Base-by-base conservation (phyloP, 1,140 invertebrate species). In the Drosophila pandora region DNA sequence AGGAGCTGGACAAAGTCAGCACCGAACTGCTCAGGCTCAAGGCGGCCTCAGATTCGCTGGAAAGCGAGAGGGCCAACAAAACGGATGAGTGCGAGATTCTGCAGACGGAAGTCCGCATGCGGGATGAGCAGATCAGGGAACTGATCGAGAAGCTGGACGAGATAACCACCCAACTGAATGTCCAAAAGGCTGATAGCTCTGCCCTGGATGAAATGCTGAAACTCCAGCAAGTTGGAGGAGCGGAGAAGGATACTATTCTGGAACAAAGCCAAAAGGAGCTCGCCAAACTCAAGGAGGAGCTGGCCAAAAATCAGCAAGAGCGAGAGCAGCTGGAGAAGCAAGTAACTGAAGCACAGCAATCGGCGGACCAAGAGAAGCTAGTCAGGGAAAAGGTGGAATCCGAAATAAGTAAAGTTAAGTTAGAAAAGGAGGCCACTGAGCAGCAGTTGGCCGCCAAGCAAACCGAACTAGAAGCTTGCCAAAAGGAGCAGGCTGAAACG, bases 201-300 rank as follows among this genome's bases (percentile, higher is more conserved):
- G 89, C 92, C 10, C 49, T 93, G 3, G 87, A 91, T 28, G 90
- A 93, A 30, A 65, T 91, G 67, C 76, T 90, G 0, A 79, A 77
- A 8, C 12, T 56, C n/a, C 79, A 90, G 12, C 60, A 81, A 17
- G 34, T 47, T 0, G 71, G 53, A 21, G 8, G 45, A 50, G 34
- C 70, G 17, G 49, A 79, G 63, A 32, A 57, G 39, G 63, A 45
- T 0, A 23, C 37, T 2, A 25, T 68, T n/a, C 17, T 89, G 1
- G 50, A 83, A 25, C 41, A 74, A 22, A 71, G 17, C 8, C 8
- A 53, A 0, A 30, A 37, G 9, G 70, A 74, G 22, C 17, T 77
- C 0, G 12, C 1, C 0, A 37, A 68, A 32, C 12, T 78, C 2
- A 59, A 73, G 12, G 45, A 62, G 12, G 48, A 54, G 2, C 22